These are phyloP conservation scores for Mus pahari DNA, from an alignment of 2,113 vertebrate species.

Conservation along the genomic window DNA sequence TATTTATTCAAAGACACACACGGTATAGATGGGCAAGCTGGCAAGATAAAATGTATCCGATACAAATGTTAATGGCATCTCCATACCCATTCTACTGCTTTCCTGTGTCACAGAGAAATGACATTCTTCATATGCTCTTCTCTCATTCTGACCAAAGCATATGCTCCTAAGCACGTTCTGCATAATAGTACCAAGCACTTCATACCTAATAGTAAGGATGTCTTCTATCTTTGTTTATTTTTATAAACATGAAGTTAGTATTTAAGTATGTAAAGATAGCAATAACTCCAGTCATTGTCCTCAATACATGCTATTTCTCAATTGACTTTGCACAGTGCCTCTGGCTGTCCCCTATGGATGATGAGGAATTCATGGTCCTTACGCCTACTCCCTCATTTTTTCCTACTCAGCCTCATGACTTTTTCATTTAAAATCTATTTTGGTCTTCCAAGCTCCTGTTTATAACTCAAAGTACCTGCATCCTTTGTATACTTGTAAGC, in stretches of 20 bases:
- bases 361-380: not conserved
- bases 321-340: not conserved
- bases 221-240: not conserved
- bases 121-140: rapidly evolving
- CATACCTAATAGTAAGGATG: not conserved
- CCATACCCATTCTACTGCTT: rapidly evolving
- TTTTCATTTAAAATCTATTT: not conserved
- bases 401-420: not conserved
- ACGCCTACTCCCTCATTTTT: not conserved
- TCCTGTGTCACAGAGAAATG: not conserved
- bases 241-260: not conserved
- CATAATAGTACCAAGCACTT: no score
- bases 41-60: not conserved
- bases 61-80: not conserved
- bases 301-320: not conserved
- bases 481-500: not conserved
- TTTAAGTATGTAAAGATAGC: not conserved
- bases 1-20: not conserved
- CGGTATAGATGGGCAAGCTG: rapidly evolving
- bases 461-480: not conserved
- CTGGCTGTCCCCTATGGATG: no score
- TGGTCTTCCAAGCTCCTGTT: not conserved
- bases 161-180: not conserved
- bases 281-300: not conserved
- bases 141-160: not conserved